Base-by-base conservation (phyloP, 2,797 vertebrate species). In the Phataginus tricuspis region DNA sequence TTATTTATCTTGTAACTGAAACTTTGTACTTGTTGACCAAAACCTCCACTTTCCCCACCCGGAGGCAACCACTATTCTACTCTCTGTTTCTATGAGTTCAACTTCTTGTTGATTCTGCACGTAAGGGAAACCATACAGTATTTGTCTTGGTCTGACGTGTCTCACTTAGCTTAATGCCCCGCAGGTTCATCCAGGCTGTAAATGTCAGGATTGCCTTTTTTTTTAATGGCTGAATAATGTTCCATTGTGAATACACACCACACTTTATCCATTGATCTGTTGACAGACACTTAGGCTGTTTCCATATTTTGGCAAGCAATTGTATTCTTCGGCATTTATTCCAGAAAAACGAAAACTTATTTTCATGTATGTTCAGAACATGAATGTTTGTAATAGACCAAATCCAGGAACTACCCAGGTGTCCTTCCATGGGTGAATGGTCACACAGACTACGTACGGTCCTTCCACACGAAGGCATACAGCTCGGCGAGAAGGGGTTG, bases 281-380 rank as follows among this genome's bases (percentile, higher is more conserved):
- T 12, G 12, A 74, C 1, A 53, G 34, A 87, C 18, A 68, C 39
- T 87, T 42, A 93, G 66, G 34, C 9, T 82, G 45, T 61, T 55
- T 93, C 75, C 9, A 1, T 83, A 83, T 53, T 53, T 84, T 64
- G 79, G 34, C 57, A 82, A 55, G 90, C 49, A 45, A 72, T 13
- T 88, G 78, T 68, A 69, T 82, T 91, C 78, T 45, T 71, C 51
- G 84, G 86, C 79, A 91, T 75, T 39, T 80, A 57, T 83, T 74
- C 78, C 86, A 94, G 75, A 74, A 53, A 69, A 93, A 82, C 23
- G 42, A 69, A 79, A 88, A 94, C 69, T 82, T 57, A 61, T 63
- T 94, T 94, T 88, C 68, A 72, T 16, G 63, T 4, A 19, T 78
- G 57, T 68, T 95, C 34, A 45, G 15, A 25, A 59, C 49, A 80